Evolutionary conservation across 1,140 invertebrate species (phyloP).

Genomic region (Drosophila asahinai): DNA sequence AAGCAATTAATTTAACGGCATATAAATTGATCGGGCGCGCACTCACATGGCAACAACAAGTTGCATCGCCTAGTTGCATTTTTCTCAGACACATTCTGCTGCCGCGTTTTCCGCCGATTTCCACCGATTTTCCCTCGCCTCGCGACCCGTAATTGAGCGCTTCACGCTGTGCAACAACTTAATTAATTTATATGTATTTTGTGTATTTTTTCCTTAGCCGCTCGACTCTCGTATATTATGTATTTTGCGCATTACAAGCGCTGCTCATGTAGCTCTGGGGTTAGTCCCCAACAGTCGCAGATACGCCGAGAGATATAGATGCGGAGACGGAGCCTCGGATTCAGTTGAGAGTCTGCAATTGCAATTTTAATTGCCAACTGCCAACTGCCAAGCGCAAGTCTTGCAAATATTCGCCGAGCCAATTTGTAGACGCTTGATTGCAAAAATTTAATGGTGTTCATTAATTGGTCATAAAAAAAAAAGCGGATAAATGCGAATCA

Average conservation of each 20-base stretch:
- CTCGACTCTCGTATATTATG: slow-evolving; percentile 61
- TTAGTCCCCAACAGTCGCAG: slow-evolving; percentile 23
- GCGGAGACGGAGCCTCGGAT: slow-evolving; percentile 10
- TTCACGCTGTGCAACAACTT: slow-evolving; percentile 83
- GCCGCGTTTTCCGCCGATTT: slow-evolving; percentile 24
- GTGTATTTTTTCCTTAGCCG: slow-evolving; percentile 32
- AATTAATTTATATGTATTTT: slow-evolving; percentile 78
- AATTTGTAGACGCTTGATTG: slow-evolving; percentile 81
- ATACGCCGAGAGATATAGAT: slow-evolving; percentile 20
- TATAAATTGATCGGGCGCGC: slow-evolving; percentile 67
- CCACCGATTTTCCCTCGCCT: slow-evolving; percentile 4
- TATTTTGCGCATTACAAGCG: slow-evolving; percentile 57
- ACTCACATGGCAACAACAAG: slow-evolving; percentile 40
- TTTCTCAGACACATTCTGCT: slow-evolving; percentile 80
- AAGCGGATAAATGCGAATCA: slow-evolving; percentile 42
- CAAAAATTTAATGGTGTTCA: slow-evolving; percentile 82
- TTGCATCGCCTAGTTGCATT: slow-evolving; percentile 79
- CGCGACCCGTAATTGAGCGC: slow-evolving; percentile 69
- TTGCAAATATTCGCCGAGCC: slow-evolving; percentile 72
- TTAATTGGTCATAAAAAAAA: slow-evolving; percentile 77
- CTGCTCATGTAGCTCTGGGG: slow-evolving; percentile 64
- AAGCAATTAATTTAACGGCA: slow-evolving; percentile 81
- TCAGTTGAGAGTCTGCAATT: slow-evolving; percentile 60
- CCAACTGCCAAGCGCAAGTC: slow-evolving; percentile 53
- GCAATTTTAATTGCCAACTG: slow-evolving; percentile 77